These are phyloP conservation scores for Myiozetetes cayanensis DNA, from an alignment of 2,113 vertebrate genomes.

Conservation along the genomic window DNA sequence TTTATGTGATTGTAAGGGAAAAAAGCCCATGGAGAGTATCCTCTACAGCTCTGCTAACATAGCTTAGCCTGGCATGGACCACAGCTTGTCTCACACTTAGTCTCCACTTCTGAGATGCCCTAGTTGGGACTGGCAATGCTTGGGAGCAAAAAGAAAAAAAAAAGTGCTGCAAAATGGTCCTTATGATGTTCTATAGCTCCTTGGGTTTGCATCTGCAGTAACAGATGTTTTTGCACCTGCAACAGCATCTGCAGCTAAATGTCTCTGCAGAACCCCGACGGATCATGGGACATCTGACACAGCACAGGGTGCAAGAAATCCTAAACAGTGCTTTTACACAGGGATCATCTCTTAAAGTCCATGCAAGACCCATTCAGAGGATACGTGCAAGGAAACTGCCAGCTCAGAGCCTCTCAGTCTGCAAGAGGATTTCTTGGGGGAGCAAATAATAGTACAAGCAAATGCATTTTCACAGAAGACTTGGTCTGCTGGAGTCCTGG, in stretches of 20 bases:
- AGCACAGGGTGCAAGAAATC: neutral
- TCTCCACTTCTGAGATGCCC: neutral
- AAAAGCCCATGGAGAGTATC: neutral
- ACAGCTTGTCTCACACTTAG: neutral
- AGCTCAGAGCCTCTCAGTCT: neutral
- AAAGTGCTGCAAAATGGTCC: neutral
- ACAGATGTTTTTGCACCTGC: neutral
- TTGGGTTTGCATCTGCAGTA: neutral
- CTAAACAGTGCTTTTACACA: neutral
- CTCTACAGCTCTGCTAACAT: neutral
- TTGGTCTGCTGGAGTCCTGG: neutral
- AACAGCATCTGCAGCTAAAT: neutral
- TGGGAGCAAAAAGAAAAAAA: neutral
- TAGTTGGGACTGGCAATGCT: rapidly evolving
- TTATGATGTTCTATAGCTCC: neutral
- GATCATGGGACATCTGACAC: neutral
- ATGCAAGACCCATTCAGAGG: neutral
- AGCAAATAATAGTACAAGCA: neutral
- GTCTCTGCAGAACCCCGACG: neutral
- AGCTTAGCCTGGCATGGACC: neutral
- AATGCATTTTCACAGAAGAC: neutral
- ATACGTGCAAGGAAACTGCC: neutral
- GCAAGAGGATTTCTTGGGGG: neutral
- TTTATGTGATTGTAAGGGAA: neutral
- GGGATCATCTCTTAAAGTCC: neutral